Percentiles rank a stretch among this genome's conserved stretches.
These are phyloP conservation scores for Dynastes grantii DNA, from an alignment of 2,888 invertebrate species.

Conservation along the genomic window DNA sequence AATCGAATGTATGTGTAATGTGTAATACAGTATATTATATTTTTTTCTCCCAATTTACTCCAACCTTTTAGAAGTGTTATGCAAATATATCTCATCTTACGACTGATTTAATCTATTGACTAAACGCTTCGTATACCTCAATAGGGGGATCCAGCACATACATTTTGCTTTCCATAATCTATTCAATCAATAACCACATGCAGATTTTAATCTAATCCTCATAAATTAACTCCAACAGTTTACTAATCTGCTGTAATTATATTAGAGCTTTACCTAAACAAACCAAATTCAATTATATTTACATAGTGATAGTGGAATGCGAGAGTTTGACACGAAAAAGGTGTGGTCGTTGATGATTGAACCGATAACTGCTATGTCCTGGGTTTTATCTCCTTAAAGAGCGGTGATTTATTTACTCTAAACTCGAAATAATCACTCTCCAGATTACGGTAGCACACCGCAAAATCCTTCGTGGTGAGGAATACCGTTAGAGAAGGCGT, in stretches of 20 bases:
- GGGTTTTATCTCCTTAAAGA: constrained; percentile 27
- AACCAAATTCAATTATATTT: constrained; percentile 42
- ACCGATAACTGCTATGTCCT: constrained; percentile 16
- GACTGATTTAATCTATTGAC: too few relatives aligned
- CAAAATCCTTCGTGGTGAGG: background rate
- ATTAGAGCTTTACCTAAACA: constrained; percentile 11
- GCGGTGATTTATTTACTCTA: constrained; percentile 38
- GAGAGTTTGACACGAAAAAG: constrained; percentile 31
- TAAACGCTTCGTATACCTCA: too few relatives aligned
- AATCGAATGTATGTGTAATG: too few relatives aligned
- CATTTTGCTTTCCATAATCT: too few relatives aligned
- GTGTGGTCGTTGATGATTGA: constrained; percentile 25
- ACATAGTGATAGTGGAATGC: constrained; percentile 32
- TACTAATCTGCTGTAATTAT: background rate
- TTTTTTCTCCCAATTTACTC: too few relatives aligned
- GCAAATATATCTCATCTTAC: too few relatives aligned
- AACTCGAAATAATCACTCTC: constrained; percentile 33
- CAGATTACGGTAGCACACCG: constrained; percentile 30
- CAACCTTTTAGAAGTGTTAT: too few relatives aligned
- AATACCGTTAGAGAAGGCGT: constrained; percentile 24
- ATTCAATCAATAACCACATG: too few relatives aligned
- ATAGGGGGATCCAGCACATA: too few relatives aligned
- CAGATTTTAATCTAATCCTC: constrained; percentile 3
- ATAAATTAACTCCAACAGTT: constrained; percentile 5
- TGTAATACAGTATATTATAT: too few relatives aligned